Evolutionary conservation across 1,140 invertebrate genomes (phyloP), one percentile per base, ranked within the genome.

Genomic region (Drosophila hydei): DNA sequence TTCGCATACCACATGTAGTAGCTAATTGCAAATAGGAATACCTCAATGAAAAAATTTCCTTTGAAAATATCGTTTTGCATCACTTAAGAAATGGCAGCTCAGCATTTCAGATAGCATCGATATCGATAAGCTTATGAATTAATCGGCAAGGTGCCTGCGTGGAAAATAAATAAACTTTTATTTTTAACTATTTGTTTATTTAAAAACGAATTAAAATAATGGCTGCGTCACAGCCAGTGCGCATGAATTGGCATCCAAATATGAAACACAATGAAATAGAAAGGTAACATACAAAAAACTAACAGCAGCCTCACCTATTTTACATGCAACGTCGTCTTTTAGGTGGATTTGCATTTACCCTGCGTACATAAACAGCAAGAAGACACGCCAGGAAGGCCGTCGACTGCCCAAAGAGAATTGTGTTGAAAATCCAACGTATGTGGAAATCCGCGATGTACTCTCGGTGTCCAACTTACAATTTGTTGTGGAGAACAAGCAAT

Each of bases 311-410:
- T 33, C 30, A 38, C 25, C 8, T 54, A 56, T 38, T 30, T 58
- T 70, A 72, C 55, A 55, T 72, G 61, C 38, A 36, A 64, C 50
- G 58, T 63, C 77, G 25, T 70, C 51, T 78, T 50, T 38, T 89
- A 98, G 98, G 84, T 99, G 98, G 98, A 94, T 99, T 59, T 98
- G 97, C 81, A 96, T 99, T 60, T 99, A 99, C 92, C 99, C 99
- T 40, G 95, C 97, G 0, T 99, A 99, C 80, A 93, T 99, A 18
- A 99, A 99, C 88, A 98, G 95, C 72, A 98, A 97, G 85, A 98
- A 97, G 92, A 97, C 97, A 0, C 89, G 96, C 25, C 95, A 96
- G 2, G 95, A 98, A 91, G 98, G 98, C 7, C 93, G 98, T 21
- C 94, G 95, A 74, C 92, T 99, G 19, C 92, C 95, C 5, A 97